These are phyloP conservation scores for Bombus impatiens DNA, from an alignment of 1,140 invertebrate species.

Conservation along the genomic window DNA sequence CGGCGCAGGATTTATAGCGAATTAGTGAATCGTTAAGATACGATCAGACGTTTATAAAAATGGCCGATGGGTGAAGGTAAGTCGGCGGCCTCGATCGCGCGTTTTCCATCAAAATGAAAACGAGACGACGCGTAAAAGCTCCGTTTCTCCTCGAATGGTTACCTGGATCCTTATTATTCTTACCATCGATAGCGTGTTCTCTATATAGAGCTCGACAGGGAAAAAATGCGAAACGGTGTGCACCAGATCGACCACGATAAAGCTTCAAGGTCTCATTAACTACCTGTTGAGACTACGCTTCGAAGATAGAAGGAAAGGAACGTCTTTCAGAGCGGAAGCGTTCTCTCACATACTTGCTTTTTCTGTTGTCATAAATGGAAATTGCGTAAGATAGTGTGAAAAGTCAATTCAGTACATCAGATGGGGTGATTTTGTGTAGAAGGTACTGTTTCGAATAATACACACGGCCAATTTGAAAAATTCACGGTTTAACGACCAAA, in stretches of 20 bases:
- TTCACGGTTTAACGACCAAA: too few species aligned
- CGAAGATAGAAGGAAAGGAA: background rate
- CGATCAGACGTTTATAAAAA: conserved; percentile 23
- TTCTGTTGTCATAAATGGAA: background rate
- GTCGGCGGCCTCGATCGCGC: background rate
- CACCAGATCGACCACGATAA: background rate
- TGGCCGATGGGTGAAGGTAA: background rate
- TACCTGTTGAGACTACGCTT: background rate
- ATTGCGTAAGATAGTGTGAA: background rate
- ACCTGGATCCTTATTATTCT: background rate
- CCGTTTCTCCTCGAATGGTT: background rate
- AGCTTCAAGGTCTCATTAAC: conserved; percentile 9
- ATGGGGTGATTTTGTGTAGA: too few species aligned
- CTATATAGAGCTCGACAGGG: background rate
- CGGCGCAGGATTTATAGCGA: conserved; percentile 9
- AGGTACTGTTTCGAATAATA: too few species aligned
- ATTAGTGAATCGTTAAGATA: conserved; percentile 31
- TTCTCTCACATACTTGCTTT: too few species aligned
- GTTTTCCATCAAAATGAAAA: conserved; percentile 42
- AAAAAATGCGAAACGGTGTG: background rate
- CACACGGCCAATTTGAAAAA: too few species aligned
- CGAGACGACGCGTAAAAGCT: background rate
- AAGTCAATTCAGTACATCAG: too few species aligned
- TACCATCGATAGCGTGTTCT: background rate
- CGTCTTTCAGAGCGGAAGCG: background rate